phyloP scores from a whole-genome alignment of 2,797 vertebrate genomes.

The Argyrosomus regius region DNA sequence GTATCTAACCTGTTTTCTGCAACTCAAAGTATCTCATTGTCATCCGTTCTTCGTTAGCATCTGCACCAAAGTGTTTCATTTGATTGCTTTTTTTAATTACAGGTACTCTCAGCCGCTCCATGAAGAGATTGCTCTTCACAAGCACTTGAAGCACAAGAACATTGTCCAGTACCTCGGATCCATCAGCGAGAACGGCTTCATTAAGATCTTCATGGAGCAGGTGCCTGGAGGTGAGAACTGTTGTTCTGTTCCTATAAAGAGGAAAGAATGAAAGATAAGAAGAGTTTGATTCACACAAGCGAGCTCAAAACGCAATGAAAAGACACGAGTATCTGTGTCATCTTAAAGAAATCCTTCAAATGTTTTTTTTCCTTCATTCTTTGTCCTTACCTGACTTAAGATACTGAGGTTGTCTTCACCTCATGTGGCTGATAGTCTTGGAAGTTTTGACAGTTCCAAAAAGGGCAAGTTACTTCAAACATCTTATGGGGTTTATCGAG shows the following conservation, averaged over 20 bases:
- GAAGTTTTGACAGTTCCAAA: no score
- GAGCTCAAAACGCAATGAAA: background rate
- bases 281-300: background rate
- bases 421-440: no score
- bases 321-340: no score
- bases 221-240: slow-evolving; percentile 93
- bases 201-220: slow-evolving; percentile 99
- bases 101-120: slow-evolving; percentile 98
- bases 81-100: background rate
- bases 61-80: no score
- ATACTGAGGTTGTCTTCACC: background rate
- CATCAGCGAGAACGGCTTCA: slow-evolving; percentile 97
- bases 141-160: slow-evolving; percentile 98
- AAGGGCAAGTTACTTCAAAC: no score
- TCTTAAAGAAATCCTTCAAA: background rate
- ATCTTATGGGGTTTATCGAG: background rate
- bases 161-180: slow-evolving; percentile 99
- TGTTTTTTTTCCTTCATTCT: no score
- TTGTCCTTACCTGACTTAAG: no score
- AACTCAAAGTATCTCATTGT: background rate
- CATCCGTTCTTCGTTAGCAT: background rate
- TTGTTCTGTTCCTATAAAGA: background rate
- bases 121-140: slow-evolving; percentile 98
- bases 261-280: background rate
- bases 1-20: background rate